Evolutionary conservation across 2,888 invertebrate genomes (phyloP).

Genomic region (Odontomyia ornata): DNA sequence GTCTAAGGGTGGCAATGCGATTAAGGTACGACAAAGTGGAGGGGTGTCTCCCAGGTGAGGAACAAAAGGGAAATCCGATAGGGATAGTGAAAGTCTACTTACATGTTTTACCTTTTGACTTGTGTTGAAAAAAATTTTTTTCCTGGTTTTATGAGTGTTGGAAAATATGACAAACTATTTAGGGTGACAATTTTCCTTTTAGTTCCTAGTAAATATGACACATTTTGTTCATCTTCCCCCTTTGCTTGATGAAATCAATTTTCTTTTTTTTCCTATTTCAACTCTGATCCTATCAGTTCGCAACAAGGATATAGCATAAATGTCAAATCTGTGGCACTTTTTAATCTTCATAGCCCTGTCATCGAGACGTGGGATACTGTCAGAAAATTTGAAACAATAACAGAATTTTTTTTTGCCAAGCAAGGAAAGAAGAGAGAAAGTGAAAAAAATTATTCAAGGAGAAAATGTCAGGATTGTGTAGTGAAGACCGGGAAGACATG

Average conservation of each 20-base stretch:
- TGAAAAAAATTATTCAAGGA: neutral
- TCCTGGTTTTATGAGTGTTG: neutral
- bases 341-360: neutral
- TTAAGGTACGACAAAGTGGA: neutral
- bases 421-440: neutral
- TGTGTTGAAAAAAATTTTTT: neutral
- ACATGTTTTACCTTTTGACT: neutral
- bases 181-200: neutral
- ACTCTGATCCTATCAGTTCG: conserved; percentile 6
- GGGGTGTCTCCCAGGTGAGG: neutral
- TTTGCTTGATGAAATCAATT: neutral
- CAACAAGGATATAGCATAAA: neutral
- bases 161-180: conserved; percentile 20
- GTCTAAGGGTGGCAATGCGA: neutral
- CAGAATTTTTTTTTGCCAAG: neutral
- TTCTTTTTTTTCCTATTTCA: neutral
- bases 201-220: neutral
- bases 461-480: neutral
- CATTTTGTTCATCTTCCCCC: neutral
- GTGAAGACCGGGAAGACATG: too few relatives aligned
- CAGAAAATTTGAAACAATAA: conserved; percentile 30
- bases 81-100: neutral
- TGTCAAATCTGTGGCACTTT: conserved; percentile 19
- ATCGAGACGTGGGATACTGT: conserved; percentile 13
- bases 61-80: neutral